A percentile compares a stretch with the other conserved stretches of the same genome.
Evolutionary conservation across 2,113 vertebrate genomes (phyloP).

Genomic region (Lepisosteus oculatus): DNA sequence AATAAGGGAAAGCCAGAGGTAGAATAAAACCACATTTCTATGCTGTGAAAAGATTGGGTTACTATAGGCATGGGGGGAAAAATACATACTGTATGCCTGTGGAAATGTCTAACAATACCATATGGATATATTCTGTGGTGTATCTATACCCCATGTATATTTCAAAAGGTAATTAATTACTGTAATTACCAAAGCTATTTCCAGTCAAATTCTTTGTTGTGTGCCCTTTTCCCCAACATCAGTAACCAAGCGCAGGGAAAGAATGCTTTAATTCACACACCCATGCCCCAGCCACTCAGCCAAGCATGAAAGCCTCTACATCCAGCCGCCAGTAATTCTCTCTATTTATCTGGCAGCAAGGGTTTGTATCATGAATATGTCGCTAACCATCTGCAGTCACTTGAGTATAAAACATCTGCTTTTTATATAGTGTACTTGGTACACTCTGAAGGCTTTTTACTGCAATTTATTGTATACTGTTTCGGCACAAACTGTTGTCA

Average conservation of each 20-base stretch:
- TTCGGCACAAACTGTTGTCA: slow-evolving; percentile 11
- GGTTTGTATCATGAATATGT: slow-evolving; percentile 52
- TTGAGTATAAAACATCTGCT: slow-evolving; percentile 62
- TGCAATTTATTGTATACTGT: slow-evolving; percentile 37
- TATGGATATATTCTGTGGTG: neutral
- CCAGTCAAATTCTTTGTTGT: slow-evolving; percentile 25
- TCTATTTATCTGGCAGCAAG: slow-evolving; percentile 39
- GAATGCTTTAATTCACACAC: slow-evolving; percentile 19
- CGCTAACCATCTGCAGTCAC: slow-evolving; percentile 63
- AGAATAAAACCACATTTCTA: too few species aligned
- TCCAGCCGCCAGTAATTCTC: slow-evolving; percentile 53
- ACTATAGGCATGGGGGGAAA: too few species aligned
- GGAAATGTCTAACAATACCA: too few species aligned
- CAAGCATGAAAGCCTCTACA: slow-evolving; percentile 43
- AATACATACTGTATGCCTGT: too few species aligned
- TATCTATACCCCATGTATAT: slow-evolving; percentile 39
- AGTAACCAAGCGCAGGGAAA: slow-evolving; percentile 28
- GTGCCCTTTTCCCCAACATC: slow-evolving; percentile 38
- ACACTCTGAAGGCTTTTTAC: slow-evolving; percentile 49
- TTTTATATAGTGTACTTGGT: slow-evolving; percentile 68
- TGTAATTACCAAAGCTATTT: slow-evolving; percentile 21
- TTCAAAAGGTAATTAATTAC: slow-evolving; percentile 23
- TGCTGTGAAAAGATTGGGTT: too few species aligned
- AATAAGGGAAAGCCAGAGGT: too few species aligned
- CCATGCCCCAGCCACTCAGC: slow-evolving; percentile 5